phyloP scores from a whole-genome alignment of 1,140 invertebrate genomes.

The honey bee (Apis mellifera) region DNA sequence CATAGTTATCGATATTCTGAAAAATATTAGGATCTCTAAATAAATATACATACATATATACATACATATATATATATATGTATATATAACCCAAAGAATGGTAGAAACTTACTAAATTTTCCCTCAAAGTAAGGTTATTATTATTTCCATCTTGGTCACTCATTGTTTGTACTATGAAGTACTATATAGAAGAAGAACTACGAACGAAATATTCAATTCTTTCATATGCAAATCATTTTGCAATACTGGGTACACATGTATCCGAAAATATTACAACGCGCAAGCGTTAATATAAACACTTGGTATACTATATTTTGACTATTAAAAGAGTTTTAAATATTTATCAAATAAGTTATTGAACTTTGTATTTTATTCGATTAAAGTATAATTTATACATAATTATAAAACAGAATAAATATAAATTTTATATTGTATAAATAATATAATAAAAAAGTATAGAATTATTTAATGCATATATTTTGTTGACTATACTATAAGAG shows the following conservation, averaged over 20 bases:
- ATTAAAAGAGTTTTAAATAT: neutral
- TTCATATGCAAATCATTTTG: conserved; percentile 52
- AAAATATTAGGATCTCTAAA: neutral
- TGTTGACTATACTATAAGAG: neutral
- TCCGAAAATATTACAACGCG: conserved; percentile 22
- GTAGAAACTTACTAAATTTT: conserved; percentile 70
- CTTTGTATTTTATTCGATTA: conserved; percentile 26
- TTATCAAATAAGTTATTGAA: neutral
- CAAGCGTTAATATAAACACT: conserved; percentile 39
- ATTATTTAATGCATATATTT: neutral
- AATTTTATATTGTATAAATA: neutral
- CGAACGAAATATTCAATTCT: conserved; percentile 2
- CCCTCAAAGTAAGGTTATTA: conserved; percentile 62
- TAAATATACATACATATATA: conserved; percentile 10
- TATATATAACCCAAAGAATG: conserved; percentile 17
- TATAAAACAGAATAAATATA: neutral
- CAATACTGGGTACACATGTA: conserved; percentile 30
- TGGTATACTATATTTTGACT: neutral
- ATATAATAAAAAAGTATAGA: too few relatives aligned
- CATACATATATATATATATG: conserved; percentile 27
- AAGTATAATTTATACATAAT: neutral
- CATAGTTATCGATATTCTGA: neutral
- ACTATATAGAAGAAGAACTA: conserved; percentile 20
- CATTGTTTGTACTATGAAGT: conserved; percentile 54
- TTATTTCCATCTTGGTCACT: conserved; percentile 65